phyloP scores from a whole-genome alignment of 1,140 invertebrate genomes.

The Oscheius sp. region DNA sequence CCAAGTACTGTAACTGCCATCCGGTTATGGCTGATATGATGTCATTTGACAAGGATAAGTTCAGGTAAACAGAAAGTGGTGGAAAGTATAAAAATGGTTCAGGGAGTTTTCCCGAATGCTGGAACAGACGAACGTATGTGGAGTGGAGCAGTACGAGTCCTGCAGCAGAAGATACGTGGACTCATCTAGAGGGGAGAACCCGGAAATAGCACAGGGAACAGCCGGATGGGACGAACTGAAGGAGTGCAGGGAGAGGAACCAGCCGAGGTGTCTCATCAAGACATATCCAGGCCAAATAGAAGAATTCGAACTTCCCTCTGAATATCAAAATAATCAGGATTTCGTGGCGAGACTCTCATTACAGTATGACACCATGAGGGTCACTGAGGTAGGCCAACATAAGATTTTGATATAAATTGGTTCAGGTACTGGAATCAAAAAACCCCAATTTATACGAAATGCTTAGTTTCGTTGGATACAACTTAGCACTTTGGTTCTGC shows the following conservation, averaged over 20 bases:
- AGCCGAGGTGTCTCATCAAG: slow-evolving; percentile 27
- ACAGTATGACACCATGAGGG: slow-evolving; percentile 29
- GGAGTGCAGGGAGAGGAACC: slow-evolving; percentile 28
- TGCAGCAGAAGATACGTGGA: slow-evolving; percentile 37
- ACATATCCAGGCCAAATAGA: slow-evolving; percentile 37
- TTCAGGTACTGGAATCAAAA: slow-evolving; percentile 9
- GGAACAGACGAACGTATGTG: slow-evolving; percentile 31
- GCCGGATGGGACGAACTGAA: slow-evolving; percentile 23
- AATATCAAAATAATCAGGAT: slow-evolving; percentile 35
- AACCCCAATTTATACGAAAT: slow-evolving; percentile 39
- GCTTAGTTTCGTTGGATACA: slow-evolving; percentile 42
- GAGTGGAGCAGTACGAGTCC: slow-evolving; percentile 28
- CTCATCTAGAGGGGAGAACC: slow-evolving; percentile 10
- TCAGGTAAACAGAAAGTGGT: background rate
- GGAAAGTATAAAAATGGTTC: background rate
- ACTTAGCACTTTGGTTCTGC: slow-evolving; percentile 40
- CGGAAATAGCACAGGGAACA: slow-evolving; percentile 26
- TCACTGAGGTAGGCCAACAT: slow-evolving; percentile 21
- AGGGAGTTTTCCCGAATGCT: slow-evolving; percentile 31
- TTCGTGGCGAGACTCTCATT: slow-evolving; percentile 36
- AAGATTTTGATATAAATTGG: background rate
- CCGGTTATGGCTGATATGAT: slow-evolving; percentile 30
- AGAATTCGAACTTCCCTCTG: slow-evolving; percentile 27
- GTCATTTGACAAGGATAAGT: slow-evolving; percentile 5
- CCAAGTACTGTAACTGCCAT: slow-evolving; percentile 36